These are phyloP conservation scores for Slavum lentiscoides DNA, from an alignment of 2,888 invertebrate species.

Conservation along the genomic window DNA sequence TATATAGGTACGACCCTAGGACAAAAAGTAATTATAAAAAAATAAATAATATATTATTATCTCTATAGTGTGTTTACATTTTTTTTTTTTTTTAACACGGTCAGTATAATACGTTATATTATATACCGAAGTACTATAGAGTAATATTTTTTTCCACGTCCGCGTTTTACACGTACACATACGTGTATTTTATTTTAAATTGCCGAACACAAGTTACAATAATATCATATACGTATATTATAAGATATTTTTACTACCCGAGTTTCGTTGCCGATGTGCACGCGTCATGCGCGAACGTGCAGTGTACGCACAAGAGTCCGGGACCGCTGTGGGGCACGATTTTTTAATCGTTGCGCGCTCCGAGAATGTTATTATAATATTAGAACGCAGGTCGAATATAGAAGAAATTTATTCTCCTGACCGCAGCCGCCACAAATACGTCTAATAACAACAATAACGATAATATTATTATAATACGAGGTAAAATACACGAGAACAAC, in stretches of 20 bases:
- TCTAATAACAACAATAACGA: constrained; percentile 20
- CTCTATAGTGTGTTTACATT: constrained; percentile 26
- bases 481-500: not conserved
- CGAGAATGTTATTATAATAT: constrained; percentile 4
- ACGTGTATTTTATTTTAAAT: constrained; percentile 26
- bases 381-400: not conserved
- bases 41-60: constrained; percentile 7
- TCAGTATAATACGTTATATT: too few relatives aligned
- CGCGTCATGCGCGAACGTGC: too few relatives aligned
- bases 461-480: constrained; percentile 24
- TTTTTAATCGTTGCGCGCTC: constrained; percentile 38
- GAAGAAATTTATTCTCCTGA: not conserved
- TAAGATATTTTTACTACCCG: constrained; percentile 34
- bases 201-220: constrained; percentile 1
- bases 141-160: constrained; percentile 21
- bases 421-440: not conserved
- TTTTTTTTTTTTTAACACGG: not conserved
- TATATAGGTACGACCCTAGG: constrained; percentile 5
- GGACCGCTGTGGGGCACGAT: constrained; percentile 48
- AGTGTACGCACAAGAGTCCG: not conserved
- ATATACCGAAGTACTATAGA: not conserved
- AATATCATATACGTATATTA: not conserved
- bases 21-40: constrained; percentile 44
- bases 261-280: not conserved
- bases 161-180: not conserved